phyloP scores from a whole-genome alignment of 1,140 invertebrate species.

The Drosophila auraria region DNA sequence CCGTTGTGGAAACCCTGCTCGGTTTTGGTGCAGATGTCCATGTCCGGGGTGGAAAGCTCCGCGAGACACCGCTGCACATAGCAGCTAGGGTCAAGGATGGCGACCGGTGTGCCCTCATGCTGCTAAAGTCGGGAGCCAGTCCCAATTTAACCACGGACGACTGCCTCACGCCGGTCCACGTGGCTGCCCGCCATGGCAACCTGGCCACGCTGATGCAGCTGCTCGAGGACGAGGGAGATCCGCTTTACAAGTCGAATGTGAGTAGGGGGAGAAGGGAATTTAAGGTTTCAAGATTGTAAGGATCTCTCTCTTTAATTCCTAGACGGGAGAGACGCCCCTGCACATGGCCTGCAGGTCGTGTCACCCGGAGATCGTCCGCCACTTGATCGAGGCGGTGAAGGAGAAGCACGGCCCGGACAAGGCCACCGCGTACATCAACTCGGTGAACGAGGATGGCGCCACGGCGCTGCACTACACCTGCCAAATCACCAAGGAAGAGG shows the following conservation, averaged over 20 bases:
- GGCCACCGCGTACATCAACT: slow-evolving; percentile 91
- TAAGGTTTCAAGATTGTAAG: not conserved
- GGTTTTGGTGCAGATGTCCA: slow-evolving; percentile 99
- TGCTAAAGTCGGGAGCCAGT: slow-evolving; percentile 98
- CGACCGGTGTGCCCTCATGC: slow-evolving; percentile 98
- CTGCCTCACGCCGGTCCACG: slow-evolving; percentile 97
- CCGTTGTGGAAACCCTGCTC: slow-evolving; percentile 97
- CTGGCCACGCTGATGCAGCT: slow-evolving; percentile 93
- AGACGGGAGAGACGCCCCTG: slow-evolving; percentile 98
- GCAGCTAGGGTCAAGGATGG: slow-evolving; percentile 96
- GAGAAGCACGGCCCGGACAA: slow-evolving; percentile 89
- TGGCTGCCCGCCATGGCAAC: slow-evolving; percentile 95
- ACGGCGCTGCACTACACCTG: slow-evolving; percentile 96
- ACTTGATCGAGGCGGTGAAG: slow-evolving; percentile 94
- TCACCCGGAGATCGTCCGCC: slow-evolving; percentile 93
- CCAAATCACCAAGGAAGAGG: slow-evolving; percentile 91
- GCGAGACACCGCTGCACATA: slow-evolving; percentile 98
- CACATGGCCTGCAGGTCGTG: slow-evolving; percentile 95
- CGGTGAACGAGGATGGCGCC: slow-evolving; percentile 95
- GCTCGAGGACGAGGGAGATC: slow-evolving; percentile 96
- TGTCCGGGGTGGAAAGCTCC: slow-evolving; percentile 93
- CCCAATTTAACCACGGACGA: slow-evolving; percentile 97
- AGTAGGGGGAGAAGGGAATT: not conserved
- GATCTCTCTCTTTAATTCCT: not conserved
- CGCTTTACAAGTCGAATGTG: slow-evolving; percentile 95